Percentiles rank a stretch among this genome's conserved stretches.
Conservation (phyloP, 1,140 invertebrate species). For the Choristoneura fumiferana region DNA sequence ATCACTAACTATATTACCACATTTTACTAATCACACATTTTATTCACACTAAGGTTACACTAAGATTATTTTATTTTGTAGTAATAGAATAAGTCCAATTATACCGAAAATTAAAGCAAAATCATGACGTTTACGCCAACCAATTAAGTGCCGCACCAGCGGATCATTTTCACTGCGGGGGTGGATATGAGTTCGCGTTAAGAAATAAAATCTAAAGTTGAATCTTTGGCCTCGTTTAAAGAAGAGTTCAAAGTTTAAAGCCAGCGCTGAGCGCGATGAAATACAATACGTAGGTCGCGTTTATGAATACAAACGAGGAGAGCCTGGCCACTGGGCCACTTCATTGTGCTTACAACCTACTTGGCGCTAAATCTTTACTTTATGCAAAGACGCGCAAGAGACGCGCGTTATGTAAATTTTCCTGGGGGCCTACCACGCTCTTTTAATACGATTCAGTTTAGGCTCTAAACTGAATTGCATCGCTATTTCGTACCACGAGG, state of each 20-base stretch:
- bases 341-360: constrained; percentile 52
- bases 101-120: too few relatives aligned
- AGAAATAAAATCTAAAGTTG: constrained; percentile 12
- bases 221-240: constrained; percentile 3
- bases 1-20: too few relatives aligned
- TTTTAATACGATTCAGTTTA: too few relatives aligned
- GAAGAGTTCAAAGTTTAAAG: constrained; percentile 9
- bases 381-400: constrained; percentile 47
- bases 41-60: too few relatives aligned
- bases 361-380: constrained; percentile 48
- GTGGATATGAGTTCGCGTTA: neutral
- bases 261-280: constrained; percentile 5
- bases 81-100: too few relatives aligned
- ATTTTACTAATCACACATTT: too few relatives aligned
- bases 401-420: constrained; percentile 30
- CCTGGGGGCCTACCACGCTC: too few relatives aligned
- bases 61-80: too few relatives aligned
- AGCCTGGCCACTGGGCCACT: constrained; percentile 31
- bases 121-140: neutral
- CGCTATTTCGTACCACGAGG: too few relatives aligned
- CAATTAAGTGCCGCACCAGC: neutral
- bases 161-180: neutral
- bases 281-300: constrained; percentile 37
- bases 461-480: too few relatives aligned
- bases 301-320: constrained; percentile 47